phyloP scores from a whole-genome alignment of 2,888 invertebrate species.

The Gasteruption jaculator region DNA sequence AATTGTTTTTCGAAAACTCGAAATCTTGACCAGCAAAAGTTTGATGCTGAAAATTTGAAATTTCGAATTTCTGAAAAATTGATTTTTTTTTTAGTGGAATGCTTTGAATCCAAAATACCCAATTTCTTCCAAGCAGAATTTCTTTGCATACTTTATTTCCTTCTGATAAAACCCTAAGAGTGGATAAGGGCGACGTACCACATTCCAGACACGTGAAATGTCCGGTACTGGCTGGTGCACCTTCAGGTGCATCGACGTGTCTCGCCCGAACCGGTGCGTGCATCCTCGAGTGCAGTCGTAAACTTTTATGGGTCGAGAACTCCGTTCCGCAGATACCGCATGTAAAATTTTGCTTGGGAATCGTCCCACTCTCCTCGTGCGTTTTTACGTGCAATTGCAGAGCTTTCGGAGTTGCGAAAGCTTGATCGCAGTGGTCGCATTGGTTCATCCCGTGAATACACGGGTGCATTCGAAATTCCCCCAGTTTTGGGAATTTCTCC shows the following conservation, averaged over 20 bases:
- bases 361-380: constrained; percentile 30
- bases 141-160: too few relatives aligned
- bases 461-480: constrained; percentile 51
- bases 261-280: constrained; percentile 65
- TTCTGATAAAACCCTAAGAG: too few relatives aligned
- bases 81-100: background rate
- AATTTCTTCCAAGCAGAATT: too few relatives aligned
- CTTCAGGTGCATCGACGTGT: constrained; percentile 51
- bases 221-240: constrained; percentile 35
- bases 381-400: constrained; percentile 62
- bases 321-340: constrained; percentile 67
- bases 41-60: constrained; percentile 6
- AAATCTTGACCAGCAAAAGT: constrained; percentile 13
- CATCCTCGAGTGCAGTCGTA: constrained; percentile 69
- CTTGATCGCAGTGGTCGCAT: constrained; percentile 43
- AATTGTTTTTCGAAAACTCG: background rate
- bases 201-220: constrained; percentile 46
- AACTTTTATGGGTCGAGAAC: constrained; percentile 63
- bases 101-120: too few relatives aligned
- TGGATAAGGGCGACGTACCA: too few relatives aligned
- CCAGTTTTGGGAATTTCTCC: constrained; percentile 51
- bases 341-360: constrained; percentile 48
- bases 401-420: constrained; percentile 53
- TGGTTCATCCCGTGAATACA: constrained; percentile 47
- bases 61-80: background rate